phyloP scores from a whole-genome alignment of 2,797 vertebrate species.

The Masticophis lateralis region DNA sequence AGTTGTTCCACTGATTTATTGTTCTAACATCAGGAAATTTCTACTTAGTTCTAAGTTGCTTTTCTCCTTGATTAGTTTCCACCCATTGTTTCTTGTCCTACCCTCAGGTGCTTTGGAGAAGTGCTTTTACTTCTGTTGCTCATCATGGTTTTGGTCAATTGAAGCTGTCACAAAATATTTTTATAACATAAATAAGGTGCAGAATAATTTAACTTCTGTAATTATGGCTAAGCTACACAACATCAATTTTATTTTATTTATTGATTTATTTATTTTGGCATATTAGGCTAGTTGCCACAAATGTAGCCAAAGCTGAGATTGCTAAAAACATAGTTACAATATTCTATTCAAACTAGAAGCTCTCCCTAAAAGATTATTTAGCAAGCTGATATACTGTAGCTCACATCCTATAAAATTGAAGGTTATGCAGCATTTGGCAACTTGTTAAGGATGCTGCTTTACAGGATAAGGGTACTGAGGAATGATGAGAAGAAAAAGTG shows the following conservation, averaged over 20 bases:
- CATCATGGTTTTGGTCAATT: not conserved
- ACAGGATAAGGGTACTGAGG: not conserved
- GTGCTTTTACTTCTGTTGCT: not conserved
- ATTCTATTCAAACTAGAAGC: not conserved
- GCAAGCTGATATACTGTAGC: not conserved
- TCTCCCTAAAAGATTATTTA: not conserved
- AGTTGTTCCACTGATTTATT: too few relatives aligned
- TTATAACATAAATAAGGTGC: not conserved
- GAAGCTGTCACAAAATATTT: not conserved
- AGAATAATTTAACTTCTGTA: not conserved
- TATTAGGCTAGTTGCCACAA: not conserved
- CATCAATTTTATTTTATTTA: not conserved
- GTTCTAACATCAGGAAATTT: too few relatives aligned
- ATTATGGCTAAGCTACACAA: not conserved
- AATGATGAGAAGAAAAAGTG: not conserved
- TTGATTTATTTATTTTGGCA: not conserved
- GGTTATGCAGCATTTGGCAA: not conserved
- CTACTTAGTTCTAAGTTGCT: too few relatives aligned
- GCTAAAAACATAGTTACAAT: not conserved
- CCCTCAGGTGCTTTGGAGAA: too few relatives aligned
- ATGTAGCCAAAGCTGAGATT: not conserved
- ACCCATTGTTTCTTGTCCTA: too few relatives aligned
- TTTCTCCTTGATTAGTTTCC: too few relatives aligned
- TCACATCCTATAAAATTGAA: not conserved
- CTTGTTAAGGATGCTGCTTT: not conserved